Evolutionary conservation across 2,113 vertebrate genomes (phyloP).

Genomic region (Falcunculus frontatus): DNA sequence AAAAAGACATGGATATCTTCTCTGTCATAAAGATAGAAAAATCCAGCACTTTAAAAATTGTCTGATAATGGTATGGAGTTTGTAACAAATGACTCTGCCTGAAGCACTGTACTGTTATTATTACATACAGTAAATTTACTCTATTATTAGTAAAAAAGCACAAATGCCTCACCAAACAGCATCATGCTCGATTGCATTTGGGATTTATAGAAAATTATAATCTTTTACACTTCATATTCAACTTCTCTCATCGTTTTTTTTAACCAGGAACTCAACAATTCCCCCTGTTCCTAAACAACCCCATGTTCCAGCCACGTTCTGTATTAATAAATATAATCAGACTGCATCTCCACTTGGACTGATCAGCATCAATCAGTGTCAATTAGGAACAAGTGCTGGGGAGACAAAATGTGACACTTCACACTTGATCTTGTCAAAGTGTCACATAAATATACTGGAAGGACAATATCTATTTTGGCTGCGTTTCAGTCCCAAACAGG

Average conservation of each 20-base stretch:
- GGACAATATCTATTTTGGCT: constrained; percentile 17
- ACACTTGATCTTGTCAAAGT: constrained; percentile 38
- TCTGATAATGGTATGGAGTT: background rate
- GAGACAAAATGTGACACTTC: constrained; percentile 50
- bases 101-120: background rate
- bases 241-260: background rate
- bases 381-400: background rate
- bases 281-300: background rate
- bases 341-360: background rate
- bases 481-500: background rate
- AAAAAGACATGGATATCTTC: background rate
- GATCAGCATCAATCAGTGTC: constrained; percentile 52
- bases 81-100: background rate
- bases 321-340: background rate
- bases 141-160: background rate
- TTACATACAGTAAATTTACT: background rate
- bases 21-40: background rate
- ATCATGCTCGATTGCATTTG: accelerated
- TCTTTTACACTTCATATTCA: background rate
- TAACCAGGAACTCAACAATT: background rate
- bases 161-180: background rate
- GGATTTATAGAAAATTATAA: background rate
- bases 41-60: background rate
- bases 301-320: background rate
- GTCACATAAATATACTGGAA: background rate